Evolutionary conservation across 2,797 vertebrate genomes (phyloP), one percentile per base, ranked within the genome.

Genomic region (Clarias fuscus): DNA sequence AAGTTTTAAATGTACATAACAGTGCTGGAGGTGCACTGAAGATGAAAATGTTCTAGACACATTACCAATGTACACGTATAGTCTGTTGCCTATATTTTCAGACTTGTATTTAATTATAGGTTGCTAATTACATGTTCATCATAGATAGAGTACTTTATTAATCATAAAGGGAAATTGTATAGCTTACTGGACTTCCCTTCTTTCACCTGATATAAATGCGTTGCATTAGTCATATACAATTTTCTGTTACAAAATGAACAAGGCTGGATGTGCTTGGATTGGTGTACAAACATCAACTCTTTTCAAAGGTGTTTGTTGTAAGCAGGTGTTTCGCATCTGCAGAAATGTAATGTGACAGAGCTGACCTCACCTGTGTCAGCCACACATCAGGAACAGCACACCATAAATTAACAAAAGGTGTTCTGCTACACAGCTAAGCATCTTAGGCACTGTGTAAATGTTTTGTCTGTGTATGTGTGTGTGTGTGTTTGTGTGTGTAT

Each of bases 341-440:
- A 80, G 88, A 88, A 90, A 89, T 86, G 70, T 82, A 88, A 83
- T 84, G 82, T 88, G 88, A 88, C 88, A 86, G 83, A 81, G 83
- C 83, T 89, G 87, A 90, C 89, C 88, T 88, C 86, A 88, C 85
- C 89, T 87, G 79, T 86, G 86, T 89, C 88, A 87, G 82, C 56
- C 72, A 78, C 37, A 15, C 84, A 89, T 85, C 86, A 85, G 85
- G 61, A 82, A 58, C 76, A 88, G 71, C 89, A 86, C 48, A 62
- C 85, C 81, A 87, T 87, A 91, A 91, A 91, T 88, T 85, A 89
- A 86, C 86, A 86, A 87, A 91, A 89, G 75, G 82, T 87, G n/a
- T 83, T 84, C 75, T 58, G 72, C 71, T 88, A 88, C 83, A 83
- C 48, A 83, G 77, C 84, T 62, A 87, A 79, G 61, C 81, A 87